Base-by-base conservation (phyloP, 2,888 invertebrate species). In the Apamea anceps region DNA sequence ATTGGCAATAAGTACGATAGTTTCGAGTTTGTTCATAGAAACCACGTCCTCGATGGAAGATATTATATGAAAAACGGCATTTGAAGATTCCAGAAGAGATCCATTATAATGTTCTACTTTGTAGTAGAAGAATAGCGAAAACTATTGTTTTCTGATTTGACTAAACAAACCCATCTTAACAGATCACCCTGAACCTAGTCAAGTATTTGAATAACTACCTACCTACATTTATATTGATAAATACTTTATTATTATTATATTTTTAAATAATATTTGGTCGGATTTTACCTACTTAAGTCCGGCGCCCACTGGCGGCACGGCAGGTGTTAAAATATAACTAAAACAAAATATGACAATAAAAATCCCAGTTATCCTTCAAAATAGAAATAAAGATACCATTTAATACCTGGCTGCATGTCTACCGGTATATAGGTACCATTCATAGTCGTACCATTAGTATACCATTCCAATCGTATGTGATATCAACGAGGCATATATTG, bases 361-460 rank as follows among this genome's bases (percentile, higher is more conserved):
- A 57, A n/a, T 1, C 13, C 42, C 4, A n/a, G 18, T 48, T 62
- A 51, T 51, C 0, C n/a, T 8, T 25, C 62, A 0, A 10, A 7
- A 65, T 45, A 77, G 25, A 78, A 78, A 78, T n/a, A 65, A 18
- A 77, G 18, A 0, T 77, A 54, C 77, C 77, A 77, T 6, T 0
- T 12, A n/a, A 77, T 77, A 28, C 8, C 18, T n/a, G 42, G 25
- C 10, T 45, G 28, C 54, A 78, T 78, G 45, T 32, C 25, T 65
- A 77, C 78, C n/a, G 77, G 78, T 54, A 65, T 3, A 32, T 32
- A 37, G 37, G 37, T 37, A 77, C 77, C 77, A 77, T 77, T 77
- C 77, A 54, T 32, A n/a, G n/a, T n/a, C n/a, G n/a, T n/a, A n/a
- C n/a, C n/a, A n/a, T n/a, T n/a, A n/a, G n/a, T n/a, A n/a, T n/a